Evolutionary conservation across 2,113 vertebrate species (phyloP), one percentile per base, ranked within the genome.

Genomic region (Pseudopodoces humilis): DNA sequence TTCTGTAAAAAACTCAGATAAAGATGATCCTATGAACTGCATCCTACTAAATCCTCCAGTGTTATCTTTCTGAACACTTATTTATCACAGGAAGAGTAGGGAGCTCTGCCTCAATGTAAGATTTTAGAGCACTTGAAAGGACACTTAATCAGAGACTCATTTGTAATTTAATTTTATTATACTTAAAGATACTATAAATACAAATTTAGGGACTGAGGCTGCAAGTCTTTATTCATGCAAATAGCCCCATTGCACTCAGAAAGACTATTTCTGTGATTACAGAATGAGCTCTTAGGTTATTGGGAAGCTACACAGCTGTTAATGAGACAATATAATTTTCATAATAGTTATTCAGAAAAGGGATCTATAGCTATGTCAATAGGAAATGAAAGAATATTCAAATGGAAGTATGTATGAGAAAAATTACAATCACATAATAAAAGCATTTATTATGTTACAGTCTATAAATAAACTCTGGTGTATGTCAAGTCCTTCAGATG

Each of bases 121-220:
- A 84, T 89, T 97, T 97, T 94, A 92, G 64, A 82, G 58, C 65
- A 87, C 89, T 95, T 95, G 89, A 94, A 96, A 94, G 91, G 65
- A 95, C 80, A 89, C 86, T 97, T 95, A 94, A 96, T 96, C 96
- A 96, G 88, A 83, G 52, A 78, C 37, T 96, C 83, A 94, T 92
- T 95, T 97, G 94, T 97, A 94, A 94, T 94, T 89, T 94, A 94
- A 87, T 94, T 95, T 95, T 95, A 92, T 95, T 95, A 89, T 71
- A 82, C 92, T 89, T 96, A 79, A 82, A 92, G 86, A 91, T 87
- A 92, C 53, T 82, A 94, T 96, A 94, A 95, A 97, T 94, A 95
- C 78, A 95, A 96, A 94, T 96, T 92, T 96, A 91, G 81, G 69
- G 89, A 92, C 91, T 76, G 55, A 89, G 44, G 9, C 44, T 94